A percentile compares a stretch with the other conserved stretches of the same genome.
These are phyloP conservation scores for Gnathonemus echidnorhynchus DNA, from an alignment of 2,113 vertebrate species.

Conservation along the genomic window DNA sequence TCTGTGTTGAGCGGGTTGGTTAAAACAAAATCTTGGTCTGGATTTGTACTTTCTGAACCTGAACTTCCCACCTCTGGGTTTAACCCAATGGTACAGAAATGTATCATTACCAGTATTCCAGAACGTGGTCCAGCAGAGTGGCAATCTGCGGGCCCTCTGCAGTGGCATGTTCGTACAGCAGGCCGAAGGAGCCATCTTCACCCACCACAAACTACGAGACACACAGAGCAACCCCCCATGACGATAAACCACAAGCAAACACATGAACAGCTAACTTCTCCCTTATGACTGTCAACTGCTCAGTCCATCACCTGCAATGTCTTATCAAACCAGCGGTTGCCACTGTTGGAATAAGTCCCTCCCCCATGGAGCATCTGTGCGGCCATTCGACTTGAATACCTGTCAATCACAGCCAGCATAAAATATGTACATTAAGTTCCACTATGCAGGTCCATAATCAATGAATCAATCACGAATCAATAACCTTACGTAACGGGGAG, in stretches of 20 bases:
- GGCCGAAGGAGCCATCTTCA: slow-evolving; percentile 73
- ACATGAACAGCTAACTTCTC: background rate
- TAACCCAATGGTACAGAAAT: background rate
- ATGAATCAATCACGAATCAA: background rate
- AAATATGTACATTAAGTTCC: background rate
- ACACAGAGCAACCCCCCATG: background rate
- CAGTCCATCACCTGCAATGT: slow-evolving; percentile 64
- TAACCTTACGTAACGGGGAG: background rate
- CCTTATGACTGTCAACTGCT: background rate
- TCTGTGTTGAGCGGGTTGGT: background rate
- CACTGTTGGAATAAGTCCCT: slow-evolving; percentile 74
- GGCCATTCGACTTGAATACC: slow-evolving; percentile 68
- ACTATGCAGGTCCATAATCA: background rate
- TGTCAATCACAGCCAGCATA: slow-evolving; percentile 36
- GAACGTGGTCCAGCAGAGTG: slow-evolving; percentile 64
- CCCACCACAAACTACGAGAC: slow-evolving; percentile 68
- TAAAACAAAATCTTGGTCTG: background rate
- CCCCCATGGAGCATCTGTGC: slow-evolving; percentile 75
- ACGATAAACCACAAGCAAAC: slow-evolving; percentile 62
- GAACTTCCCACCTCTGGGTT: background rate
- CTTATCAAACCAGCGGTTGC: slow-evolving; percentile 82
- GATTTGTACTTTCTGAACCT: background rate
- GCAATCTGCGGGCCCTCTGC: slow-evolving; percentile 69
- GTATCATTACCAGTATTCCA: slow-evolving; percentile 62
- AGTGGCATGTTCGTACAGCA: slow-evolving; percentile 71